Percentiles rank a stretch among this genome's conserved stretches.
Conservation (phyloP, 2,888 invertebrate species). For the Drosophila fulvimacula region DNA sequence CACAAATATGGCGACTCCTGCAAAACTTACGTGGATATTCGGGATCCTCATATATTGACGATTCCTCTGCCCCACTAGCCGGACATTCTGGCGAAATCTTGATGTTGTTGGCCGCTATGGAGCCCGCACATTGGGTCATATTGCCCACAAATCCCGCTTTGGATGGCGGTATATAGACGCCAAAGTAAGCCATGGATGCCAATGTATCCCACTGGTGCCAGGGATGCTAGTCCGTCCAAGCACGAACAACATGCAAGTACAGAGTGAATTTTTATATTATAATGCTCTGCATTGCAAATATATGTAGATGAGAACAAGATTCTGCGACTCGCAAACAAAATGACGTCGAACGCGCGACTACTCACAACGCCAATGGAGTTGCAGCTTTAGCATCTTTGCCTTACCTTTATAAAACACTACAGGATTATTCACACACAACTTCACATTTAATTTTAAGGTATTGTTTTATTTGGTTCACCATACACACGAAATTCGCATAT, state of each 20-base stretch:
- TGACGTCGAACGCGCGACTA: slow-evolving; percentile 23
- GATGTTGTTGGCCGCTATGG: slow-evolving; percentile 61
- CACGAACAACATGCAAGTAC: not conserved
- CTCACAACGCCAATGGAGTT: slow-evolving; percentile 32
- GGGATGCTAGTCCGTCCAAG: not conserved
- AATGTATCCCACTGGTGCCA: not conserved
- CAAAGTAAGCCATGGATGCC: slow-evolving; percentile 59
- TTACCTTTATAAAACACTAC: slow-evolving; percentile 20
- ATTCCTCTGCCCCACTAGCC: slow-evolving; percentile 10
- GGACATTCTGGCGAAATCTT: slow-evolving; percentile 23
- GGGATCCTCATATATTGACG: slow-evolving; percentile 57
- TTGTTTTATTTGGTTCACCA: not conserved
- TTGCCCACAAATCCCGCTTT: slow-evolving; percentile 66
- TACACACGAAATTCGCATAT: slow-evolving; percentile 19
- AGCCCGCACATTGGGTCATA: slow-evolving; percentile 56
- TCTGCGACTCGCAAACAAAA: slow-evolving; percentile 16
- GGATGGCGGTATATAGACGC: slow-evolving; percentile 61
- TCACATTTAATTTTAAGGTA: slow-evolving; percentile 17
- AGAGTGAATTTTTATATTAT: slow-evolving; percentile 6
- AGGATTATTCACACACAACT: not conserved
- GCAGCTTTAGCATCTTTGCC: too few species aligned
- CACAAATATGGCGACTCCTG: slow-evolving; percentile 26
- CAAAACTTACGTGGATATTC: slow-evolving; percentile 68
- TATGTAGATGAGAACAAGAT: slow-evolving; percentile 2
- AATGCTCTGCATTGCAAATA: slow-evolving; percentile 14